Conservation (phyloP, 2,888 invertebrate species). For the Steromphala cineraria region DNA sequence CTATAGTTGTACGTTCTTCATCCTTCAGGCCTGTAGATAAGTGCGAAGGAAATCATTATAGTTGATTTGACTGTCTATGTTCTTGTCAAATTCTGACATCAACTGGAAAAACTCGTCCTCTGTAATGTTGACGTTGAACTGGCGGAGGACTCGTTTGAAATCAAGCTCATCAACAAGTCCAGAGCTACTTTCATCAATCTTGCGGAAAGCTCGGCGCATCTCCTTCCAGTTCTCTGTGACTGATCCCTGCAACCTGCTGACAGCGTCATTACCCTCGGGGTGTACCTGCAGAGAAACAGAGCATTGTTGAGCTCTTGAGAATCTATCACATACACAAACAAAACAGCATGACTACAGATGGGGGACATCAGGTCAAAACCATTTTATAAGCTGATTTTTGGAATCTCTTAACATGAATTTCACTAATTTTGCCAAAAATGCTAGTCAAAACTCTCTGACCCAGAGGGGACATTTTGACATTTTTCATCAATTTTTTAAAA, state of each 20-base stretch:
- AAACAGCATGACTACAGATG: too few relatives aligned
- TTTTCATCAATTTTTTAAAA: too few relatives aligned
- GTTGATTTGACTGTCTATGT: constrained; percentile 61
- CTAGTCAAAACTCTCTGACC: too few relatives aligned
- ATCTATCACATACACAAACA: too few relatives aligned
- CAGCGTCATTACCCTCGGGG: constrained; percentile 38
- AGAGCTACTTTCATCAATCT: constrained; percentile 49
- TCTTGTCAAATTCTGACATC: constrained; percentile 65
- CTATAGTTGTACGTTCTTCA: not conserved
- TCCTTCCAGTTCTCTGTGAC: constrained; percentile 71
- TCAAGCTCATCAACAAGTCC: constrained; percentile 61
- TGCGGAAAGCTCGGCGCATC: constrained; percentile 68
- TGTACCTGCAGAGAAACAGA: too few relatives aligned
- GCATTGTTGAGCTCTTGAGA: too few relatives aligned
- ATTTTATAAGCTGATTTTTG: too few relatives aligned
- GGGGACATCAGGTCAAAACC: too few relatives aligned
- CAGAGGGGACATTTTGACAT: too few relatives aligned
- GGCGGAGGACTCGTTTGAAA: constrained; percentile 65
- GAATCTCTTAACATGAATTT: too few relatives aligned
- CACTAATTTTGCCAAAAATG: too few relatives aligned
- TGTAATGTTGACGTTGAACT: constrained; percentile 67
- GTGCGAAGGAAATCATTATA: constrained; percentile 72
- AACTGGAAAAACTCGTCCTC: constrained; percentile 72
- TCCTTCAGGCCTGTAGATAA: constrained; percentile 41
- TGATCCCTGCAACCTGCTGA: constrained; percentile 58